Evolutionary conservation across 1,140 invertebrate species (phyloP).

Genomic region (Zaprionus ghesquierei): DNA sequence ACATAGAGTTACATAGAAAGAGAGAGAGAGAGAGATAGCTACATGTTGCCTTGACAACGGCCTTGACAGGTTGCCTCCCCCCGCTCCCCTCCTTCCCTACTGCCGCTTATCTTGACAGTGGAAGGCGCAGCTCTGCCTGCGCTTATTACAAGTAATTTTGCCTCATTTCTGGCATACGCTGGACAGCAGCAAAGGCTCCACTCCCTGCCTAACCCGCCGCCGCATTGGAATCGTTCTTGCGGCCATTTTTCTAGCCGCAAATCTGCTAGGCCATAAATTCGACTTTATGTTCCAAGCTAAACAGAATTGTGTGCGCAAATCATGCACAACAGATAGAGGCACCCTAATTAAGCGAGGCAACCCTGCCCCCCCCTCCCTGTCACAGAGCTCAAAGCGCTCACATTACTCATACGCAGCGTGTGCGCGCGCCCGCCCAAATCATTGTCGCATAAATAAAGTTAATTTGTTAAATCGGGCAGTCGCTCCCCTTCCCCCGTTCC

Average conservation of each 20-base stretch:
- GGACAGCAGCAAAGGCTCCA: slow-evolving; percentile 2
- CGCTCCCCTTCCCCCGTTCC: background rate
- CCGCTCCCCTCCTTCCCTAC: slow-evolving; percentile 4
- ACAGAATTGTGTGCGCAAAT: slow-evolving; percentile 74
- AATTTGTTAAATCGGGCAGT: slow-evolving; percentile 68
- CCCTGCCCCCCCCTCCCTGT: background rate
- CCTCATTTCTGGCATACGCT: slow-evolving; percentile 72
- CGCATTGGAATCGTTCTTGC: slow-evolving; percentile 54
- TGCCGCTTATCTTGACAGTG: background rate
- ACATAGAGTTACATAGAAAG: background rate
- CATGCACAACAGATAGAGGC: slow-evolving; percentile 35
- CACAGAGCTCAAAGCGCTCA: slow-evolving; percentile 44
- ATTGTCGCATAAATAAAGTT: slow-evolving; percentile 76
- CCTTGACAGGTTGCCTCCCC: background rate
- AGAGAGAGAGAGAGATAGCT: background rate
- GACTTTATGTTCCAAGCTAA: slow-evolving; percentile 78
- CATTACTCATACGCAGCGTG: slow-evolving; percentile 76
- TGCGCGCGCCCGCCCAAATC: slow-evolving; percentile 69
- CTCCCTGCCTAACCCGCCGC: slow-evolving; percentile 33
- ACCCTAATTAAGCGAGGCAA: slow-evolving; percentile 56
- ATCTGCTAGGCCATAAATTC: slow-evolving; percentile 74
- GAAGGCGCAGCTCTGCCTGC: slow-evolving; percentile 16
- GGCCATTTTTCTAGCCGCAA: slow-evolving; percentile 54
- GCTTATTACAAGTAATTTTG: slow-evolving; percentile 78
- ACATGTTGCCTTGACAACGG: slow-evolving; percentile 30